Evolutionary conservation across 30 jellyfish, hydroid and myxozoan species (phyloP), one percentile per base, ranked within the genome.

Genomic region (Aurelia aurita): DNA sequence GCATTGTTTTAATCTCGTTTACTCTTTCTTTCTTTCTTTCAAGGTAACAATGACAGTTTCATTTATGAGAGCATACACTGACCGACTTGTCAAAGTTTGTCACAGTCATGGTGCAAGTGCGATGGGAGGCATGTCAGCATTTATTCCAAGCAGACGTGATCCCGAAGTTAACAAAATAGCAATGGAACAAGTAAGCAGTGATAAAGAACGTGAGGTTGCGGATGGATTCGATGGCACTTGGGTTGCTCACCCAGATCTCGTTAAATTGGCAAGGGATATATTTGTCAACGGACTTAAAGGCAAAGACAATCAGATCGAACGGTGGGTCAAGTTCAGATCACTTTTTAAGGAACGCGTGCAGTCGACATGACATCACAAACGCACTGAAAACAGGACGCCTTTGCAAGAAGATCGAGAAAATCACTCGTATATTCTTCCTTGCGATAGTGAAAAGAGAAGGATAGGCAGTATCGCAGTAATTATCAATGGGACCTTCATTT

Each of bases 121-220:
- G n/a, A 91, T 91, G 96, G 98, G 98, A 4, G 98, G 98, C 21
- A 91, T 91, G 98, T 91, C 98, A 23, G 98, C 98, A 12, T 91
- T 91, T 63, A 91, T 91, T 19, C 98, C 98, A 26, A 85, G 97
- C 79, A 86, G 98, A n/a, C 92, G 96, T 59, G 96, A 91, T 67
- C 95, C 95, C 29, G 96, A 86, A 53, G 93, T 91, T 58, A 91
- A 91, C 72, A 77, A 72, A 54, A 75, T 87, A 7, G 98, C 98
- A 54, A 85, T 86, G 69, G 96, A 87, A 49, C 96, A 91, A 86
- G 98, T 91, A 16, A 58, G 90, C 21, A 66, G 20, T 27, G 98
- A 91, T 85, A 91, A 91, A 73, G 98, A 85, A 58, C 75, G 96
- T 16, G 98, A 91, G 79, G 97, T 83, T 29, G 87, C 45, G 12